phyloP scores from a whole-genome alignment of 1,140 invertebrate genomes.

The Ylistrum balloti region DNA sequence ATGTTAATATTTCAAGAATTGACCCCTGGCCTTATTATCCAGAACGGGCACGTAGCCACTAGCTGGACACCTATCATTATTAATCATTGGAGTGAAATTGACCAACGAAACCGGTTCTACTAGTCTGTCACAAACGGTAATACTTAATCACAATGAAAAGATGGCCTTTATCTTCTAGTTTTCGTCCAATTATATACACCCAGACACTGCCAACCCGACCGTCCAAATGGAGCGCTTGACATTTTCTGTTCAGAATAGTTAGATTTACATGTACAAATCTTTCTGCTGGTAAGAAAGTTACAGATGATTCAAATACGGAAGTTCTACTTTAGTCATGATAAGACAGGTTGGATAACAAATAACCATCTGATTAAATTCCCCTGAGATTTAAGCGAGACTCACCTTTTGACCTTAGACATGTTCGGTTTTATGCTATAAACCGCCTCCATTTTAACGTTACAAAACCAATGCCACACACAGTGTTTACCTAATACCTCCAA shows the following conservation, averaged over 20 bases:
- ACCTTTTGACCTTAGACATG: not conserved
- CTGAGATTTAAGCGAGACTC: not conserved
- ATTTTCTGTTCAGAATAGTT: not conserved
- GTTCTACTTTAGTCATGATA: not conserved
- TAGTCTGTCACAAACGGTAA: not conserved
- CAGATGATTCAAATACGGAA: not conserved
- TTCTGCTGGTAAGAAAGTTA: not conserved
- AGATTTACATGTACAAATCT: not conserved
- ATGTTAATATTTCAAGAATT: too few relatives aligned
- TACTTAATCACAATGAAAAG: not conserved
- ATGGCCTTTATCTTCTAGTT: not conserved
- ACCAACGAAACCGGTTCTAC: not conserved
- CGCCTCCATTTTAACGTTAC: not conserved
- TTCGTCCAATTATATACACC: not conserved
- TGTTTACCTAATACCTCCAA: too few relatives aligned
- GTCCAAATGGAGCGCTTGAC: not conserved
- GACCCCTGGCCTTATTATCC: too few relatives aligned
- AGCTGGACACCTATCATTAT: not conserved
- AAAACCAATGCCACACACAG: too few relatives aligned
- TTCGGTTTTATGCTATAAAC: not conserved
- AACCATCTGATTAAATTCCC: not conserved
- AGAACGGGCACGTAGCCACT: not conserved
- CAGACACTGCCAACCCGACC: not conserved
- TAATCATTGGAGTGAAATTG: not conserved
- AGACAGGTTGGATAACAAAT: not conserved